These are phyloP conservation scores for Barnardius zonarius DNA, from an alignment of 2,113 vertebrate genomes.

Conservation along the genomic window DNA sequence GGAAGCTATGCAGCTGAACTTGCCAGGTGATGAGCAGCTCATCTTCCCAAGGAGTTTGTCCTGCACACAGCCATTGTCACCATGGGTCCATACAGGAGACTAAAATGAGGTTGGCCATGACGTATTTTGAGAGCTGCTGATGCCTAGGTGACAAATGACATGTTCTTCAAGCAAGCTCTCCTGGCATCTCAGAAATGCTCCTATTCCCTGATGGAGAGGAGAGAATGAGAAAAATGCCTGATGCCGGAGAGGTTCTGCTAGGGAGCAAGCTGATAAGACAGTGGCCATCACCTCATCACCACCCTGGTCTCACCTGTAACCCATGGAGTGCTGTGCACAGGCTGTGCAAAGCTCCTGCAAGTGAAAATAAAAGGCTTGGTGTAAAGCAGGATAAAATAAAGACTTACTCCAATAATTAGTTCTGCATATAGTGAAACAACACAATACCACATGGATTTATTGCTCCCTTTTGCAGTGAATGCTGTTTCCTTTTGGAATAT, in stretches of 20 bases:
- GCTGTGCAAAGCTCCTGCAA: accelerated
- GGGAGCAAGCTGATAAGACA: background rate
- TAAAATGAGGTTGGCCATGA: background rate
- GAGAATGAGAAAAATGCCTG: background rate
- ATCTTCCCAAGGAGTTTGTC: background rate
- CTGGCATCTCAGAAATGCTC: background rate
- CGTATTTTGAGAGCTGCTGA: background rate
- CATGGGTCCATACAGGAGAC: background rate
- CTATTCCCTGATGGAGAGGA: background rate
- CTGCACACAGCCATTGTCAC: background rate
- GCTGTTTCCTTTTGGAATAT: background rate
- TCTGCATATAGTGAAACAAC: background rate
- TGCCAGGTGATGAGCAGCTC: background rate
- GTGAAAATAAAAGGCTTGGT: background rate
- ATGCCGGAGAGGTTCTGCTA: background rate
- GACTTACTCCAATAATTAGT: accelerated
- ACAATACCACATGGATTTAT: background rate
- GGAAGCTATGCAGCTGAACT: slow-evolving; percentile 38
- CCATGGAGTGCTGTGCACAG: too few species aligned
- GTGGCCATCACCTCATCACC: too few species aligned
- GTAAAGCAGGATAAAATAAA: background rate
- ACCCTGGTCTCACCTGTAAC: background rate
- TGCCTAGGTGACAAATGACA: background rate
- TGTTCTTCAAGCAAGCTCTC: background rate
- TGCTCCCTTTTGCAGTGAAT: background rate